Base-by-base conservation (phyloP, 2,113 vertebrate genomes). In the Holacanthus passer region DNA sequence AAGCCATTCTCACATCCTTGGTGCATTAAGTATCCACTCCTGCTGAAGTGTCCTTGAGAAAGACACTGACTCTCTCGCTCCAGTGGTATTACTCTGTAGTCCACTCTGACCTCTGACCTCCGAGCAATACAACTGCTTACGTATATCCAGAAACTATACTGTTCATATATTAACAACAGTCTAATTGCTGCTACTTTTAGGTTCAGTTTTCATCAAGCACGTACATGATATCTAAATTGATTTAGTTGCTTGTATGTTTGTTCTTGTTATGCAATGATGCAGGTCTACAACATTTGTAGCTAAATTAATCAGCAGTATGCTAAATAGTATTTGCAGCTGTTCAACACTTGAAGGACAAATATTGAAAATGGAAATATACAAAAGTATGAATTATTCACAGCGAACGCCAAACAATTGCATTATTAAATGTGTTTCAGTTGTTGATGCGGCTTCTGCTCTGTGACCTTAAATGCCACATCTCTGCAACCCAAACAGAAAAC, bases 401-500 rank as follows among this genome's bases (percentile, higher is more conserved):
- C 37, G 17, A 67, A 53, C 55, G 31, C 41, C 39, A 55, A 72
- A 77, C 63, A 60, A 35, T 60, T 16, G 35, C 12, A n/a, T 87
- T 37, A 76, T 62, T 66, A 56, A 62, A 63, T 14, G 50, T 52
- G 63, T 14, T 41, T 64, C 32, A 24, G 75, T 7, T 75, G 50
- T 45, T 52, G 45, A 66, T 47, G 55, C 35, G 53, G 68, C 37
- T 29, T 52, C 76, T 82, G 74, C 58, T 77, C 20, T 22, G 50
- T 65, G 53, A 74, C 69, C 73, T 75, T 56, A 73, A 83, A 83
- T 7, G 17, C 27, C 77, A 74, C 32, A 35, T 67, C 43, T 70
- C 59, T 35, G 65, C 59, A 29, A 24, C n/a, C 50, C 32, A 55
- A 37, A 35, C 3, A 66, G 12, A 73, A 87, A 55, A 59, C 29